These are phyloP conservation scores for Abscondita cerata DNA, from an alignment of 2,888 invertebrate species.

Conservation along the genomic window DNA sequence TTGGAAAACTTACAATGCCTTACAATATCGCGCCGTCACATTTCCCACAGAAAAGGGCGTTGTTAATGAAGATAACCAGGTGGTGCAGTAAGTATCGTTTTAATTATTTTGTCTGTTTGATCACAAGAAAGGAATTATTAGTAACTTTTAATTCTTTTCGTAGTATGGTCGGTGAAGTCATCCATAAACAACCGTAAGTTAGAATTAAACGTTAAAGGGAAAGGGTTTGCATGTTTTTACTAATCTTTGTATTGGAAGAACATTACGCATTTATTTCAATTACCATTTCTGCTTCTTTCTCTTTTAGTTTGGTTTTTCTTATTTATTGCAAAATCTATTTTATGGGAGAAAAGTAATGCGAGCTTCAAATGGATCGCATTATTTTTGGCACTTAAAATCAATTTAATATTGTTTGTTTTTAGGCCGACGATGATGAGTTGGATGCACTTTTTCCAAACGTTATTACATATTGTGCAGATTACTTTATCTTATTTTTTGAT, in stretches of 20 bases:
- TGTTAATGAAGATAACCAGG: slow-evolving; percentile 70
- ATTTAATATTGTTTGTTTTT: slow-evolving; percentile 51
- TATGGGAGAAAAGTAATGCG: no score
- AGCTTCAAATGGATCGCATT: no score
- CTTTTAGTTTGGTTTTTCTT: background rate
- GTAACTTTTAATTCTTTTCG: slow-evolving; percentile 51
- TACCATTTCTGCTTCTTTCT: background rate
- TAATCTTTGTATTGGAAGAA: no score
- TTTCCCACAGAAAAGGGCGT: slow-evolving; percentile 74
- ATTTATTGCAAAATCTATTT: background rate
- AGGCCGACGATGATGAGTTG: slow-evolving; percentile 85
- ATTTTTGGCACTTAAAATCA: no score
- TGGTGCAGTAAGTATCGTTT: slow-evolving; percentile 75
- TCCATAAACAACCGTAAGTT: slow-evolving; percentile 77
- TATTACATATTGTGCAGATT: slow-evolving; percentile 89
- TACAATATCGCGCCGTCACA: slow-evolving; percentile 86
- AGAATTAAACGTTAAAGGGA: slow-evolving; percentile 5
- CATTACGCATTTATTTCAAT: no score
- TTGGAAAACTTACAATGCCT: slow-evolving; percentile 85
- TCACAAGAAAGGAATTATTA: slow-evolving; percentile 4
- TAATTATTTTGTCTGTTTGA: background rate
- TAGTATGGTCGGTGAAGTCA: slow-evolving; percentile 74
- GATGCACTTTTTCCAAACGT: slow-evolving; percentile 85
- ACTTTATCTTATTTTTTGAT: slow-evolving; percentile 91
- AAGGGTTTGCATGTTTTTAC: slow-evolving; percentile 13